Base-by-base conservation (phyloP, 2,888 invertebrate species). In the Ophion obscuratus region DNA sequence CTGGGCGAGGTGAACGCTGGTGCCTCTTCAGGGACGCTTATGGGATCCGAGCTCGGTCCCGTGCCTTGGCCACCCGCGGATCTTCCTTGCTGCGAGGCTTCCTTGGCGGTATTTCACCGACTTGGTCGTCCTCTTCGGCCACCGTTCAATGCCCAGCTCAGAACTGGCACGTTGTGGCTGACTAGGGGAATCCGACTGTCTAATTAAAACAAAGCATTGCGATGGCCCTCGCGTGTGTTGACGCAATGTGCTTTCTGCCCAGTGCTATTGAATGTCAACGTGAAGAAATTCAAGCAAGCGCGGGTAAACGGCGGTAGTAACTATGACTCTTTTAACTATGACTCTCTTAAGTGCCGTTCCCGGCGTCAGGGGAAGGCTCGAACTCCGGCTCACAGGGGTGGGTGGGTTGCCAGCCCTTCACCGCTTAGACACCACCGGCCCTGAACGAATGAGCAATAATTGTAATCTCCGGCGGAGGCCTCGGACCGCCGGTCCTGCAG, bases 161-260 rank as follows among this genome's bases (percentile, higher is more conserved):
- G 88, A 95, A 95, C 95, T 96, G 95, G 95, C 95, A 95, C 95
- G 95, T n/a, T n/a, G n/a, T n/a, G n/a, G n/a, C n/a, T n/a, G 95
- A 95, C 95, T 94, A 94, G 95, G 90, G 31, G 31, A 31, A 31
- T 31, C 4, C 90, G 91, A 91, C 91, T 91, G 91, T 91, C 92
- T 92, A 91, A 92, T 92, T 91, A 91, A 92, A 91, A 92, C 91
- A 91, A 91, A 92, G 96, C 95, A 96, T 96, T 95, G 95, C 95
- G 96, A 96, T 95, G 95, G 95, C 95, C 95, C 95, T 94, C 94
- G 94, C 94, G 95, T 95, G 95, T 95, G 95, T 95, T 95, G 95
- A 95, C 95, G 95, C 95, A 95, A 95, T 95, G 95, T 96, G 96
- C 96, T 96, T 96, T 96, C 96, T 96, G 95, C 96, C 95, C 95